Evolutionary conservation across 2,797 vertebrate genomes (phyloP), one percentile per base, ranked within the genome.

Genomic region (Luscinia luscinia): DNA sequence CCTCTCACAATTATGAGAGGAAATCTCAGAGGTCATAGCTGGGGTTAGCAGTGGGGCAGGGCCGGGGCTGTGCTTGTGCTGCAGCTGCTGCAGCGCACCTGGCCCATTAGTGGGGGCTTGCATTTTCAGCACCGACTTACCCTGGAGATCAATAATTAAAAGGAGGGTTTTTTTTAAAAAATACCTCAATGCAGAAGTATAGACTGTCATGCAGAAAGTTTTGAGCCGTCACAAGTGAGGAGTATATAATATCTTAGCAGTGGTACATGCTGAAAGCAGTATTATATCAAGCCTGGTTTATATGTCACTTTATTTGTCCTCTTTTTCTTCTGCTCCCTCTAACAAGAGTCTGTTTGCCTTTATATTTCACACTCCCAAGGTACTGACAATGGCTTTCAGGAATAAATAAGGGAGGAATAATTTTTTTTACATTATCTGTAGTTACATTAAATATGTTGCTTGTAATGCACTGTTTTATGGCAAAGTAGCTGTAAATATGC

Each of bases 71-170:
- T 6, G 20, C 83, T 52, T 49, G 81, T 2, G 46, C 73, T 90
- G 73, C 76, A 96, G 91, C 92, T 96, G 95, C 87, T 96, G 78
- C 87, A 83, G 30, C n/a, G 86, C 73, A 95, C 94, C 72, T 96
- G 94, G 83, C 52, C 86, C 93, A 87, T 94, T 89, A 94, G 66
- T 21, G 79, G 59, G 93, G 93, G 84, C 79, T 48, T 70, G 85
- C 80, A 14, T 90, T 94, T 95, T 95, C 78, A 95, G 61, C 83
- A 85, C n/a, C 12, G 30, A 32, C 45, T 86, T 49, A 82, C 91
- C 63, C 96, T 90, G 52, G 95, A 95, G 96, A 95, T 94, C 96
- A 96, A 95, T 96, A 96, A 96, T 94, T 90, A 45, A 91, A 76
- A 85, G 36, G 67, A 16, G 13, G 2, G 0, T 6, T 77, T 70